Base-by-base conservation (phyloP, 2,113 vertebrate genomes). In the Etheostoma cragini region DNA sequence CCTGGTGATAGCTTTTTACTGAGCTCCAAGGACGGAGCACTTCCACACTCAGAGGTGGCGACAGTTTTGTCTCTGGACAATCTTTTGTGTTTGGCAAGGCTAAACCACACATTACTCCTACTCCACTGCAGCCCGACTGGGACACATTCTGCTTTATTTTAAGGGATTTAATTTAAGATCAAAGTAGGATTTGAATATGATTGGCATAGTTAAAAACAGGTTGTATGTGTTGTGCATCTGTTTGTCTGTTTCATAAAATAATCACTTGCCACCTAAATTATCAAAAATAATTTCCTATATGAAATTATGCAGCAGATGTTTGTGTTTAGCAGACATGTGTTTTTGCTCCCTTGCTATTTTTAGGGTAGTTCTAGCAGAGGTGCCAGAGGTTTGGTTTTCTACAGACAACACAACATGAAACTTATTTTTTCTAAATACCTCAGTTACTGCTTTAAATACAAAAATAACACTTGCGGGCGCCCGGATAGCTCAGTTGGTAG, bases 41-140 rank as follows among this genome's bases (percentile, higher is more conserved):
- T 61, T 87, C 60, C 56, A 66, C 42, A 21, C 24, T 76, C 69
- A 3, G 42, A 86, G 74, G 83, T 82, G 85, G 54, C 78, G 85
- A 90, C 89, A 92, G 78, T 21, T 62, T 65, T 11, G 15, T 68
- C 80, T 80, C 72, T 35, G 38, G 61, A 45, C 16, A 16, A 26
- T 74, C 22, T 58, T 78, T 72, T 58, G 45, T 76, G 53, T 56
- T 19, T 10, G 21, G 26, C n/a, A 30, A 4, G 17, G 3, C 67
- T 45, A 58, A 77, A 69, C 38, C 16, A 19, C 38, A 62, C 56
- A 50, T 47, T 46, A 69, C 46, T 26, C 6, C 33, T 35, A 16
- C 24, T 54, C 7, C 5, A 38, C 26, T 16, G 13, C 46, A 50
- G 30, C 11, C 52, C 10, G 10, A 26, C 17, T 5, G 11, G 16